Percentiles rank a stretch among this genome's conserved stretches.
phyloP scores from a whole-genome alignment of 2,888 invertebrate genomes.

The Andrena bicolor region DNA sequence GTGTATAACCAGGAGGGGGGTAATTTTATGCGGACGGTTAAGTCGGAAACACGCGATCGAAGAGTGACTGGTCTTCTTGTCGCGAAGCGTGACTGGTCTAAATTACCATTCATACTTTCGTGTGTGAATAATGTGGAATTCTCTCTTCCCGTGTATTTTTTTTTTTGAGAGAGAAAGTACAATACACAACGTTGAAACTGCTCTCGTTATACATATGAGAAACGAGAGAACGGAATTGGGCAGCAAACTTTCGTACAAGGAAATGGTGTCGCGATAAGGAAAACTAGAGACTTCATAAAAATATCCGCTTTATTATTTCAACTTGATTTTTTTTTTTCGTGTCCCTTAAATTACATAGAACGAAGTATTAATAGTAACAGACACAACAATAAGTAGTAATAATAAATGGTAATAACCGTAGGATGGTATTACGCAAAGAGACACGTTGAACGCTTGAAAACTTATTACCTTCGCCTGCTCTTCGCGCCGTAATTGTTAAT shows the following conservation, averaged over 20 bases:
- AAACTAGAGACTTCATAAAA: conserved; percentile 68
- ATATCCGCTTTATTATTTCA: conserved; percentile 72
- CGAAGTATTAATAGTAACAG: conserved; percentile 66
- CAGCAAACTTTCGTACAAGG: not conserved
- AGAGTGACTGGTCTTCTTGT: not conserved
- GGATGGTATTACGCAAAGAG: conserved; percentile 51
- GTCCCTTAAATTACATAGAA: conserved; percentile 63
- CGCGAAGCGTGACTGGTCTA: not conserved
- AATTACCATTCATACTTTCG: no score
- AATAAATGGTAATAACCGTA: conserved; percentile 45
- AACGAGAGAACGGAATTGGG: not conserved
- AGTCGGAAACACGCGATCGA: not conserved
- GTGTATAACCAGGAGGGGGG: not conserved
- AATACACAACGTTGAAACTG: conserved; percentile 40
- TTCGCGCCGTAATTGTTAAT: conserved; percentile 43
- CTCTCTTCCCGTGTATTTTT: conserved; percentile 17
- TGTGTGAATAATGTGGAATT: not conserved
- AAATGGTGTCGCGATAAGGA: not conserved
- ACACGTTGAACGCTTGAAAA: conserved; percentile 57
- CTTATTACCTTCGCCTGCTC: conserved; percentile 29
- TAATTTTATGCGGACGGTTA: not conserved
- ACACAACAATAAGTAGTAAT: conserved; percentile 58
- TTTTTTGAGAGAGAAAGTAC: conserved; percentile 19
- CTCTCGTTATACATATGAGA: conserved; percentile 14
- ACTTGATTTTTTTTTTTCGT: conserved; percentile 53